Evolutionary conservation across 2,113 vertebrate species (phyloP).

Genomic region (Rattus norvegicus): GRCr8 NC_086031.1:82643001-82643500

Average conservation of each 20-base stretch:
- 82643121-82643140: not conserved
- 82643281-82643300: not conserved
- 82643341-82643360: not conserved
- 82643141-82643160: constrained; percentile 56
- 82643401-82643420: not conserved
- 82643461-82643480: not conserved
- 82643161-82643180: not conserved
- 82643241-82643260: not conserved
- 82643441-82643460: rapidly evolving
- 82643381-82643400: not conserved
- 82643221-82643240: not conserved
- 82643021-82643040: not conserved
- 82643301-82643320: not conserved
- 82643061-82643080: not conserved
- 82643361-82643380: not conserved
- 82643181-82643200: not conserved
- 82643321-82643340: not conserved
- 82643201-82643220: not conserved
- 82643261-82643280: not conserved
- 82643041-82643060: not conserved
- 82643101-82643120: constrained; percentile 38
- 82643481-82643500: not conserved
- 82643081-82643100: constrained; percentile 8
- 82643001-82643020: not conserved
- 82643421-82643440: not conserved